Percentiles rank a stretch among this genome's conserved stretches.
Conservation (phyloP, 1,140 invertebrate species). For the Saccostrea cuccullata region DNA sequence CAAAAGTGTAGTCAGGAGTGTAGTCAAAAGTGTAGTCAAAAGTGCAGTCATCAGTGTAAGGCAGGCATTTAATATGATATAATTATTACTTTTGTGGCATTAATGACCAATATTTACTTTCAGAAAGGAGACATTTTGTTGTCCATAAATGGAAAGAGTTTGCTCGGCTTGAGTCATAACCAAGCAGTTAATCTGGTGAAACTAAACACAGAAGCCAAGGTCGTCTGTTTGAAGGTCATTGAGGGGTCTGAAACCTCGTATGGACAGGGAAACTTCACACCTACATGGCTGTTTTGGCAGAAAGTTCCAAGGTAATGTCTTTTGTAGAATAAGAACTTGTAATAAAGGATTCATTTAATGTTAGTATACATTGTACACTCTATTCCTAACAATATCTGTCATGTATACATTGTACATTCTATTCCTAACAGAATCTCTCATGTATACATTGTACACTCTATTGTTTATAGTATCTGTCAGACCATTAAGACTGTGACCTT, state of each 20-base stretch:
- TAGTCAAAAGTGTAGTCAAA: no score
- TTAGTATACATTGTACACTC: not conserved
- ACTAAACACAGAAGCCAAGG: slow-evolving; percentile 75
- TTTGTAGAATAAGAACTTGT: not conserved
- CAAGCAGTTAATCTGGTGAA: slow-evolving; percentile 80
- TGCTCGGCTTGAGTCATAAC: slow-evolving; percentile 79
- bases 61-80: no score
- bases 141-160: slow-evolving; percentile 78
- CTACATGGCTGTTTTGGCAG: slow-evolving; percentile 82
- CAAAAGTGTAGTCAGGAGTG: no score
- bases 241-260: slow-evolving; percentile 79
- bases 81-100: no score
- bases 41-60: no score
- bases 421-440: not conserved
- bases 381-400: slow-evolving; percentile 75
- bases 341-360: not conserved
- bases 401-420: slow-evolving; percentile 54
- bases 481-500: slow-evolving; percentile 79
- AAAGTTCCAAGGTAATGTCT: slow-evolving; percentile 77
- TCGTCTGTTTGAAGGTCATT: slow-evolving; percentile 78
- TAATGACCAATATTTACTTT: not conserved
- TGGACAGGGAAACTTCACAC: slow-evolving; percentile 79
- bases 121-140: slow-evolving; percentile 81
- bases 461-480: slow-evolving; percentile 77
- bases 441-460: not conserved